Conservation (phyloP, 2,113 vertebrate genomes). For the Falco punctatus region DNA sequence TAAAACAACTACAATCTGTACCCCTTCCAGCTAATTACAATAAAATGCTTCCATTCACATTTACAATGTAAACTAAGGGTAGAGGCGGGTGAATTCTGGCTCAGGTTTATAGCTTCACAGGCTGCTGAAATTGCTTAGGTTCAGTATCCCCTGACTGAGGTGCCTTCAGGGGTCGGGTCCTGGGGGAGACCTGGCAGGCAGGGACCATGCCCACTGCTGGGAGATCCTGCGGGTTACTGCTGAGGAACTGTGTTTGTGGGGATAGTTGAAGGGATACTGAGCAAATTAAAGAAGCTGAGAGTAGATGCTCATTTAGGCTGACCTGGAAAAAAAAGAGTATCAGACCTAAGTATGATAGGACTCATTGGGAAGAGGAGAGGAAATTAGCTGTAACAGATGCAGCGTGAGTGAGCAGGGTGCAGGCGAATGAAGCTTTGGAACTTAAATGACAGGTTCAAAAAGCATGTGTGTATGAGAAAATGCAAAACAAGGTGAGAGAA, state of each 20-base stretch:
- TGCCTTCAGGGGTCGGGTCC: not conserved
- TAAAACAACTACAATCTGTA: conserved; percentile 61
- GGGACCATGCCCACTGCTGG: not conserved
- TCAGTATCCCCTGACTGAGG: not conserved
- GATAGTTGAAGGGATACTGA: not conserved
- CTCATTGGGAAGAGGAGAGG: not conserved
- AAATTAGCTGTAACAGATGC: not conserved
- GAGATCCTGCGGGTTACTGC: not conserved
- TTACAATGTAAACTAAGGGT: conserved; percentile 29
- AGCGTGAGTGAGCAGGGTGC: not conserved
- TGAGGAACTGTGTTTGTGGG: not conserved
- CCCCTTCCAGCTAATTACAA: conserved; percentile 51
- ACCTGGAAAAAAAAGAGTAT: not conserved
- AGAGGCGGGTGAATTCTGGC: not conserved
- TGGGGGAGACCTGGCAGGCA: not conserved
- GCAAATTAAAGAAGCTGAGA: not conserved
- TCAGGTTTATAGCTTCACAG: not conserved
- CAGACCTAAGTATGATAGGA: not conserved
- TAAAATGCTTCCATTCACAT: conserved; percentile 57
- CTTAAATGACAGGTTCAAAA: not conserved
- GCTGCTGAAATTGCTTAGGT: not conserved
- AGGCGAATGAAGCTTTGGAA: not conserved
- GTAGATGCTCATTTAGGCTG: not conserved
- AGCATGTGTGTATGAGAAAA: not conserved
- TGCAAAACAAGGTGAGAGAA: not conserved